Evolutionary conservation across 2,113 vertebrate genomes (phyloP).

Genomic region (Tenrec ecaudatus): DNA sequence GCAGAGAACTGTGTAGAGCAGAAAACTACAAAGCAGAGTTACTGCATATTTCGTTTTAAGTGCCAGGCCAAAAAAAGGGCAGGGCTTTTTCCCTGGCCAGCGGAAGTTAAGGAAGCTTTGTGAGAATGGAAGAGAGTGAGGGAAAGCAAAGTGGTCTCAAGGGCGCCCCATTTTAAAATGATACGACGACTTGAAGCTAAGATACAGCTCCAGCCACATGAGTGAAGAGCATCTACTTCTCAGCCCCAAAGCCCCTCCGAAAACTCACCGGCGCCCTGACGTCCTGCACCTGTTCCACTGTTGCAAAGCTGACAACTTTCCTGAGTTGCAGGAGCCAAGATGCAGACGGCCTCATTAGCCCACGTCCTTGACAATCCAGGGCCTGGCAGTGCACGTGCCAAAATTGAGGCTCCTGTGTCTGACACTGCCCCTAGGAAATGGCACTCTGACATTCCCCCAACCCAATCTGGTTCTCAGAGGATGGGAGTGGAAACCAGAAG

Average conservation of each 20-base stretch:
- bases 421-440: neutral
- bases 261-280: conserved; percentile 34
- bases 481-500: neutral
- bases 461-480: neutral
- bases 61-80: neutral
- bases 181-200: neutral
- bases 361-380: conserved; percentile 23
- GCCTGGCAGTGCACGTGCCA: neutral
- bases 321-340: conserved; percentile 47
- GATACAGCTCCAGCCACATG: neutral
- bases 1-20: neutral
- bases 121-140: neutral
- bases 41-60: conserved; percentile 2
- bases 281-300: neutral
- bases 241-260: neutral
- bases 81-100: neutral
- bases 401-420: conserved; percentile 17
- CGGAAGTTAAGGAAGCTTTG: neutral
- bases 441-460: neutral
- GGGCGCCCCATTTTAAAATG: neutral
- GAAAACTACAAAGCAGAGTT: neutral
- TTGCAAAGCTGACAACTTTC: conserved; percentile 41
- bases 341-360: neutral
- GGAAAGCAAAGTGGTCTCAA: neutral
- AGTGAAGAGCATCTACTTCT: neutral